These are phyloP conservation scores for Acromyrmex echinatior DNA, from an alignment of 1,140 invertebrate species.

Conservation along the genomic window DNA sequence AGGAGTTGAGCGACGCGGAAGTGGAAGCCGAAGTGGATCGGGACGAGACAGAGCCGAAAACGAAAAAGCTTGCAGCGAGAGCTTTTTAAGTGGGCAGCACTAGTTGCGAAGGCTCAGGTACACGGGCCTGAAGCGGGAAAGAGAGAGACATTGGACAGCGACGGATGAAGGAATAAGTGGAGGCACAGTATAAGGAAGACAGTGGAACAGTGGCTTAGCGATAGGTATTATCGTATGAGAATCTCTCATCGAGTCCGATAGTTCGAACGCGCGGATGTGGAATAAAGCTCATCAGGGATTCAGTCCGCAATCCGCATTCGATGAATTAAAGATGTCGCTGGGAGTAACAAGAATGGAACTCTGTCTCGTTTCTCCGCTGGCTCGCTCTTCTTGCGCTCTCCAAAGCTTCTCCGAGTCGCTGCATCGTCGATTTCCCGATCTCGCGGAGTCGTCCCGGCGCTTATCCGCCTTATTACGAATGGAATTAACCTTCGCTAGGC, in stretches of 20 bases:
- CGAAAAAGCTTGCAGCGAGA: conserved; percentile 73
- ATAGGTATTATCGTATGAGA: conserved; percentile 82
- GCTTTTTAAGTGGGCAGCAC: conserved; percentile 71
- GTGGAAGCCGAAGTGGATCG: conserved; percentile 50
- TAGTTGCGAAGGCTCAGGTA: conserved; percentile 53
- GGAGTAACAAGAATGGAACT: conserved; percentile 85
- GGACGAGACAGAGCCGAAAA: conserved; percentile 66
- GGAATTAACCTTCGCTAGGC: conserved; percentile 73
- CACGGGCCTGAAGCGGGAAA: not conserved
- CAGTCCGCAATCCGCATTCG: conserved; percentile 86
- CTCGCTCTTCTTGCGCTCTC: conserved; percentile 25
- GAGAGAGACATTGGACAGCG: conserved; percentile 27
- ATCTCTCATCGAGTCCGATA: conserved; percentile 86
- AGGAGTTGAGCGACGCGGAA: conserved; percentile 73
- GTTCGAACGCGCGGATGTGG: conserved; percentile 85
- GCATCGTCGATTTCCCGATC: conserved; percentile 56
- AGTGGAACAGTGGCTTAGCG: conserved; percentile 75
- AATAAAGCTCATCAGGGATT: conserved; percentile 86
- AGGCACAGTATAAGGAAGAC: conserved; percentile 58
- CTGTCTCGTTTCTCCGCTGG: conserved; percentile 58
- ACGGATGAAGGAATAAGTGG: conserved; percentile 14
- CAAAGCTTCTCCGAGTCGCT: conserved; percentile 8
- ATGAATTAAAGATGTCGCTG: conserved; percentile 87
- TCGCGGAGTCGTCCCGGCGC: conserved; percentile 69
- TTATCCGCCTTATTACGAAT: conserved; percentile 79